These are phyloP conservation scores for Cosmia trapezina DNA, from an alignment of 2,888 invertebrate species.

Conservation along the genomic window DNA sequence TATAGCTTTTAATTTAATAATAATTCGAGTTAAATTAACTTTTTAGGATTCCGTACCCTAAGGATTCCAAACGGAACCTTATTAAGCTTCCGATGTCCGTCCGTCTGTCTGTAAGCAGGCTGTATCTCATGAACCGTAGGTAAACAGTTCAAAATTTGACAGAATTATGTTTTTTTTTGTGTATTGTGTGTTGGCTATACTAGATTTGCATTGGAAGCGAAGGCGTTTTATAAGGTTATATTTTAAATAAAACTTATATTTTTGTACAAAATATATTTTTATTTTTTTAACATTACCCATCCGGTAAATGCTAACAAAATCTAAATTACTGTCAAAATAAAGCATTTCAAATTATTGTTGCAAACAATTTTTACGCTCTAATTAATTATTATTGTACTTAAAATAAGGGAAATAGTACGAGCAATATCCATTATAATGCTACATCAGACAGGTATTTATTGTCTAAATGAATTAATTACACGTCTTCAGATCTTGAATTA, in stretches of 20 bases:
- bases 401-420: conserved; percentile 21
- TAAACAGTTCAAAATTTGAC: too few species aligned
- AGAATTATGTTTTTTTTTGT: too few species aligned
- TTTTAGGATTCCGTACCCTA: too few species aligned
- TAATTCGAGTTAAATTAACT: too few species aligned
- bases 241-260: conserved; percentile 37
- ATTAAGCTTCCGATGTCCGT: too few species aligned
- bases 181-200: too few species aligned
- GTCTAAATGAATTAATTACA: neutral
- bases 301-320: conserved; percentile 64
- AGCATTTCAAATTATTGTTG: conserved; percentile 51
- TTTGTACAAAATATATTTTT: conserved; percentile 70
- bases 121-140: too few species aligned
- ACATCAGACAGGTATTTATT: neutral
- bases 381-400: conserved; percentile 44
- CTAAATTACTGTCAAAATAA: conserved; percentile 60
- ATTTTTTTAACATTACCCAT: conserved; percentile 68
- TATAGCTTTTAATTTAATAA: too few species aligned
- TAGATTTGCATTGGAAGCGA: neutral
- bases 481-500: neutral
- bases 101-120: too few species aligned
- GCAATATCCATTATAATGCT: conserved; percentile 35
- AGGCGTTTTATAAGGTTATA: neutral
- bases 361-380: conserved; percentile 58
- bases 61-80: too few species aligned